Base-by-base conservation (phyloP, 2,797 vertebrate genomes). In the Octomys mimax region DNA sequence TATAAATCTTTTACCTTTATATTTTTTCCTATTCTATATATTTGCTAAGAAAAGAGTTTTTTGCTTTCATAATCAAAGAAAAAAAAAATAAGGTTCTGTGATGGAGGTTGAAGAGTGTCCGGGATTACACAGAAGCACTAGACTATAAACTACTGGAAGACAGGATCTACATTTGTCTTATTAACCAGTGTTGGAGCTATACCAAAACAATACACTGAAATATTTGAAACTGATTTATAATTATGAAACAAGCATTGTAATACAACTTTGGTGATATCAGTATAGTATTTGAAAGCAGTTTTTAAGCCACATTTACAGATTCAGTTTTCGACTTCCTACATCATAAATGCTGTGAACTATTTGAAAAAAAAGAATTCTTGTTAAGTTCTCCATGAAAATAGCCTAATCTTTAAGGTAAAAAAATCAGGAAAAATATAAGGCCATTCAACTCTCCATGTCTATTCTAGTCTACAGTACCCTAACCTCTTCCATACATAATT, bases 251-350 rank as follows among this genome's bases (percentile, higher is more conserved):
- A 87, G 33, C 36, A 82, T 68, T 90, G 13, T 42, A 90, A 70
- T 61, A 61, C 28, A 61, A 46, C 33, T 82, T 93, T 28, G 31
- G 6, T 77, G 42, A 54, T 87, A 49, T 26, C 6, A 82, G 77
- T 26, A 90, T 39, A 61, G 6, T 39, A 78, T 66, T 49, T 90
- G 19, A 90, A 87, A 54, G 26, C 6, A 80, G 22, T 22, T 6
- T 93, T 90, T 80, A 91, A 92, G 33, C n/a, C 81, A 31, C 26
- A 90, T 61, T 57, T 75, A 87, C 59, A 61, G 59, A 82, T 75
- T 77, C 57, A 90, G 18, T 68, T 91, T 87, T 87, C 83, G 54
- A 70, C 11, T 46, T 24, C 11, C 57, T 31, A 54, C n/a, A 1
- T 73, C 52, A 61, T 31, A 31, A 26, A 52, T 31, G 21, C n/a